These are phyloP conservation scores for Drosophila mulleri DNA, from an alignment of 2,888 invertebrate species.

Conservation along the genomic window DNA sequence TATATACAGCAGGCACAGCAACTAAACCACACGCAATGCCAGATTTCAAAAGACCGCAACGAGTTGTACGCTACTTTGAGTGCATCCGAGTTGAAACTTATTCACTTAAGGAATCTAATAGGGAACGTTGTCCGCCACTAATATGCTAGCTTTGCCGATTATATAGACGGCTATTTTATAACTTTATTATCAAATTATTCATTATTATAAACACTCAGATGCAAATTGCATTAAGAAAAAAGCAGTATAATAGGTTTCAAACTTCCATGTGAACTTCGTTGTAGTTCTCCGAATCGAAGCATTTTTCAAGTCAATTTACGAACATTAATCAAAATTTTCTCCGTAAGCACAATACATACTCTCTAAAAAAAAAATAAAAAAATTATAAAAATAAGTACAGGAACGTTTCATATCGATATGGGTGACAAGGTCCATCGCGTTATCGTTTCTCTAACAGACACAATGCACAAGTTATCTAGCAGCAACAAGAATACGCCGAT, in stretches of 20 bases:
- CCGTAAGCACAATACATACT: constrained; percentile 6
- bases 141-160: neutral
- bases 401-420: constrained; percentile 26
- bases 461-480: constrained; percentile 25
- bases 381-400: neutral
- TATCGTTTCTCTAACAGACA: constrained; percentile 59
- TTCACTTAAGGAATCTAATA: neutral
- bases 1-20: constrained; percentile 39
- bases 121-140: neutral
- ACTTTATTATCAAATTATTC: no score
- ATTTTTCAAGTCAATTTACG: neutral
- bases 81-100: constrained; percentile 13
- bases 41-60: constrained; percentile 18
- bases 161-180: neutral
- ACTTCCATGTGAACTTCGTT: neutral
- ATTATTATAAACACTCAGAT: no score
- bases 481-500: constrained; percentile 22
- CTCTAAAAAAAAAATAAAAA: constrained; percentile 4
- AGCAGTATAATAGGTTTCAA: neutral
- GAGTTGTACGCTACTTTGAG: constrained; percentile 9
- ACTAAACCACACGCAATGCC: constrained; percentile 16
- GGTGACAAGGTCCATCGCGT: constrained; percentile 56
- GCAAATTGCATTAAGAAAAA: neutral
- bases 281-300: neutral
- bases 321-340: constrained; percentile 23